Evolutionary conservation across 2,797 vertebrate species (phyloP).

Genomic region (Malurus splendens): DNA sequence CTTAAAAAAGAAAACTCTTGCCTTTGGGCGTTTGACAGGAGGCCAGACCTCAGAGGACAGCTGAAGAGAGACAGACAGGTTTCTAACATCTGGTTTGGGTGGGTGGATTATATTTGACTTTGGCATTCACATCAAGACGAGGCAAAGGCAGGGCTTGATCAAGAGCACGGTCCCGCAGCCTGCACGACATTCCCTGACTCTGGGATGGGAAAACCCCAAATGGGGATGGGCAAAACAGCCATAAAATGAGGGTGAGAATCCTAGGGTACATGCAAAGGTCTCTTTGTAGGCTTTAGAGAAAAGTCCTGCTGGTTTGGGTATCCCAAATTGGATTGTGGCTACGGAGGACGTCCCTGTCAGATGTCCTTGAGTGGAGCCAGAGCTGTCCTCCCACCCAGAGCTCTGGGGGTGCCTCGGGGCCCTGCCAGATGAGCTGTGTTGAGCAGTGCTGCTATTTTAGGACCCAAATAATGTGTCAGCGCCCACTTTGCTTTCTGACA

Average conservation of each 20-base stretch:
- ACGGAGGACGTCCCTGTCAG: neutral
- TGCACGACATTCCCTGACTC: neutral
- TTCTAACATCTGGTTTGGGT: constrained; percentile 38
- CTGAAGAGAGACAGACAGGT: constrained; percentile 4
- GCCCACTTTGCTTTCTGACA: neutral
- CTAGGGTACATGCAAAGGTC: neutral
- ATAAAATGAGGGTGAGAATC: neutral
- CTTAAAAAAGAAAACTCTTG: neutral
- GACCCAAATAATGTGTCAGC: neutral
- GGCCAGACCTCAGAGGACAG: constrained; percentile 25
- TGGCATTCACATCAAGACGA: neutral
- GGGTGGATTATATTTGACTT: constrained; percentile 30
- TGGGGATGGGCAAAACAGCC: neutral
- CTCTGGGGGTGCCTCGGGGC: neutral
- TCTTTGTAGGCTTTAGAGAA: neutral
- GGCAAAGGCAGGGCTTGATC: neutral
- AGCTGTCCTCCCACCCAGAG: neutral
- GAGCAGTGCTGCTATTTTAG: neutral
- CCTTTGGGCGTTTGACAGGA: neutral
- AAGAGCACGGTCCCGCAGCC: neutral
- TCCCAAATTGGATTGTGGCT: neutral
- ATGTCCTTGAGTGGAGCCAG: neutral
- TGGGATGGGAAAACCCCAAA: neutral
- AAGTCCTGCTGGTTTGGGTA: neutral
- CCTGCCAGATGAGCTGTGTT: neutral